Conservation (phyloP, 2,888 invertebrate species). For the Nasonovia ribisnigri region DNA sequence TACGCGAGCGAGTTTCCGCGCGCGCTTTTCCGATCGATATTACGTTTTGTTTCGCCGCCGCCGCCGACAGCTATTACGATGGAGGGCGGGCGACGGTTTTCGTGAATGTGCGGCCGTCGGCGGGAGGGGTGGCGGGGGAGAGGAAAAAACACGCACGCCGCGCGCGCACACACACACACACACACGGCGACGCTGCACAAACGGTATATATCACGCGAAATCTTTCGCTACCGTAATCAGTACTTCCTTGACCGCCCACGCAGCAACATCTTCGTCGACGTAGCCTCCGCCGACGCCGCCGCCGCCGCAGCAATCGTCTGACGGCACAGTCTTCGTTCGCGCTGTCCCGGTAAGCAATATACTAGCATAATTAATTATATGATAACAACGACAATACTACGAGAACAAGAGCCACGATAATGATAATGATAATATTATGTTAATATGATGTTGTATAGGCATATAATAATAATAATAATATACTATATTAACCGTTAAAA, state of each 20-base stretch:
- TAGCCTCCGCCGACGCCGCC: background rate
- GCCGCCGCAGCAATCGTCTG: background rate
- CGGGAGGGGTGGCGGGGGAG: no score
- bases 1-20: background rate
- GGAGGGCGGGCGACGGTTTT: background rate
- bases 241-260: conserved; percentile 63
- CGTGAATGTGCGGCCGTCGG: background rate
- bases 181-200: conserved; percentile 7
- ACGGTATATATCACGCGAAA: conserved; percentile 56
- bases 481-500: no score
- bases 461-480: no score
- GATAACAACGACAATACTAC: background rate
- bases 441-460: no score
- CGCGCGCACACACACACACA: background rate
- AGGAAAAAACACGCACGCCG: conserved; percentile 19
- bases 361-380: background rate
- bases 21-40: conserved; percentile 58
- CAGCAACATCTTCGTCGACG: conserved; percentile 15
- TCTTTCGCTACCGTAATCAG: conserved; percentile 64
- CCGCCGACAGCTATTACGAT: background rate
- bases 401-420: background rate
- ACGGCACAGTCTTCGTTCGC: background rate
- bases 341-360: conserved; percentile 9
- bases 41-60: conserved; percentile 45
- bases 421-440: no score